These are phyloP conservation scores for Astropecten irregularis DNA, from an alignment of 53 echinoderm and acorn worm species.

Conservation along the genomic window DNA sequence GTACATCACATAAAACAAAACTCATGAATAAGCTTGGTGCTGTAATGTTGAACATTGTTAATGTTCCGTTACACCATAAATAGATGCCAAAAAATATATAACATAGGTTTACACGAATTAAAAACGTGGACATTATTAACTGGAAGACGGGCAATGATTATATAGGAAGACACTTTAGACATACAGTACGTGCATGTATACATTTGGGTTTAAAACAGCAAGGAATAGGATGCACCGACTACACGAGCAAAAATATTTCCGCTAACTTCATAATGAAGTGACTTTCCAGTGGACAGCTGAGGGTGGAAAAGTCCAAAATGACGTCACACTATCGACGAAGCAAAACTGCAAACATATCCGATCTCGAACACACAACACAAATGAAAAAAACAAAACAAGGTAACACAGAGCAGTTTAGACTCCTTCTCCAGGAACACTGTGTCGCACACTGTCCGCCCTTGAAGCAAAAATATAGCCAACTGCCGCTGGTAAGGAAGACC, in stretches of 20 bases:
- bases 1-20: background rate
- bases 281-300: too few relatives aligned
- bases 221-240: background rate
- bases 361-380: too few relatives aligned
- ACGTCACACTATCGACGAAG: too few relatives aligned
- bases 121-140: background rate
- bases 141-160: slow-evolving; percentile 6
- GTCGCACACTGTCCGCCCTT: too few relatives aligned
- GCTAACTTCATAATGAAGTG: too few relatives aligned
- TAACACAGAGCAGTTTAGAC: too few relatives aligned
- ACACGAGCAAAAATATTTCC: background rate
- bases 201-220: background rate
- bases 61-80: slow-evolving; percentile 60
- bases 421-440: too few relatives aligned
- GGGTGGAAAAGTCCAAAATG: too few relatives aligned
- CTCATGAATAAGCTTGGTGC: background rate
- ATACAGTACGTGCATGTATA: background rate
- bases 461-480: too few relatives aligned
- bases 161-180: background rate
- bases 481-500: slow-evolving; percentile 3
- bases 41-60: background rate
- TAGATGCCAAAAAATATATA: slow-evolving; percentile 61
- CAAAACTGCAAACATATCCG: too few relatives aligned
- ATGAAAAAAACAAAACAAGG: too few relatives aligned
- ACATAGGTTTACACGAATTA: background rate